Evolutionary conservation across 1,140 invertebrate species (phyloP), one percentile per base, ranked within the genome.

Genomic region (Drosophila pallidifrons): DNA sequence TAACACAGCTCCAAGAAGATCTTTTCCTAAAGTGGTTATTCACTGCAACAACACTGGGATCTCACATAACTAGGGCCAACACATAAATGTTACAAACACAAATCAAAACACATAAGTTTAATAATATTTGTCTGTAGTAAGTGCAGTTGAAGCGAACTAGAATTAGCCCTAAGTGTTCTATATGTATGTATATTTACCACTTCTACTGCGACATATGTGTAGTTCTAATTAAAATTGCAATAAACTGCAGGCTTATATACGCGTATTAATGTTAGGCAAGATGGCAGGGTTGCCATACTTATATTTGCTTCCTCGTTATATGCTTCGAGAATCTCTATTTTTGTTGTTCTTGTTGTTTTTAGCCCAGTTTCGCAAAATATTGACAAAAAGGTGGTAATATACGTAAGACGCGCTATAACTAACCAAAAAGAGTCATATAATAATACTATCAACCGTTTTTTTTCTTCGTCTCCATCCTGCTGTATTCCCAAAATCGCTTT

Each of bases 291-390:
- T 64, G 78, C 63, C 67, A 20, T 7, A 38, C 52, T 83, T 72
- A 20, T 7, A 38, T 47, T 83, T 80, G 76, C 82, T 83, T 83
- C 80, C 75, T 85, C 78, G 81, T 70, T 83, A 91, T 91, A 91
- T 91, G 88, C 88, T 91, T 91, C 89, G 88, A 91, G 88, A 91
- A 91, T 78, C 55, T 91, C 88, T 91, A 91, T 91, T 91, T 89
- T 87, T 88, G 85, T 88, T 88, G 80, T 88, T 88, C 83, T 88
- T 87, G 83, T 88, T 88, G 83, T 83, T 79, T 83, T 81, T 85
- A 85, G 81, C 82, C 87, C 70, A 86, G 67, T 87, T 73, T 64
- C 54, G 32, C 35, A 49, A 45, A 57, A 38, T 63, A 15, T 11
- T n/a, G 8, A 35, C 8, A 43, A 68, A 75, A 88, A 88, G 86